Percentiles rank a stretch among this genome's conserved stretches.
phyloP scores from a whole-genome alignment of 2,888 invertebrate genomes.

The Eristalis intricaria region DNA sequence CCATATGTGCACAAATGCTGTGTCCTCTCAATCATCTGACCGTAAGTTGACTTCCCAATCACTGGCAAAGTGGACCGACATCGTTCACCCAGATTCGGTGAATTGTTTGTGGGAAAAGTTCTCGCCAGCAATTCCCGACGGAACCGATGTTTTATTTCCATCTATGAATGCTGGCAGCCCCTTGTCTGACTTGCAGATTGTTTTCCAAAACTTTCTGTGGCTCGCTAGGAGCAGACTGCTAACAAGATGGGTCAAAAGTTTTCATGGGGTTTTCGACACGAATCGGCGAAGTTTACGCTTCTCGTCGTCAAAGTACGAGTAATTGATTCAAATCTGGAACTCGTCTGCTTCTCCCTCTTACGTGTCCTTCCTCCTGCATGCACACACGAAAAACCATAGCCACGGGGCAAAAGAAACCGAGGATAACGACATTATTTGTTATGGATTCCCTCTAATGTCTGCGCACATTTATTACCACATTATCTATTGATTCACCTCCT shows the following conservation, averaged over 20 bases:
- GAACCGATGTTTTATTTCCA: background rate
- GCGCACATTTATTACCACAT: conserved; percentile 57
- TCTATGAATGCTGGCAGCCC: background rate
- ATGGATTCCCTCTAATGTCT: conserved; percentile 57
- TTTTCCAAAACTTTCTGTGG: background rate
- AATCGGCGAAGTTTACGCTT: background rate
- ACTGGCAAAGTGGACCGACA: background rate
- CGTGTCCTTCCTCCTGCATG: background rate
- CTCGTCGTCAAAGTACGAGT: background rate
- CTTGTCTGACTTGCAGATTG: background rate
- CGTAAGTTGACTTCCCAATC: background rate
- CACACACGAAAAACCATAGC: background rate
- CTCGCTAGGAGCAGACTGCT: background rate
- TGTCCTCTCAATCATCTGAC: background rate
- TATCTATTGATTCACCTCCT: conserved; percentile 62
- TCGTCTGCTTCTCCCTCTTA: background rate
- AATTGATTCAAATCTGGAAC: background rate
- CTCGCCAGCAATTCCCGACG: background rate
- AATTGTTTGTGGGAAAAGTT: background rate
- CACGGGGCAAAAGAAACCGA: conserved; percentile 18
- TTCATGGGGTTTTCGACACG: background rate
- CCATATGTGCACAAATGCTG: background rate
- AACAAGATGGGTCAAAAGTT: background rate
- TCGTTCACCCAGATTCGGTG: background rate
- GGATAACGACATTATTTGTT: conserved; percentile 44